phyloP scores from a whole-genome alignment of 2,113 vertebrate species.

The Poicephalus meyeri region DNA sequence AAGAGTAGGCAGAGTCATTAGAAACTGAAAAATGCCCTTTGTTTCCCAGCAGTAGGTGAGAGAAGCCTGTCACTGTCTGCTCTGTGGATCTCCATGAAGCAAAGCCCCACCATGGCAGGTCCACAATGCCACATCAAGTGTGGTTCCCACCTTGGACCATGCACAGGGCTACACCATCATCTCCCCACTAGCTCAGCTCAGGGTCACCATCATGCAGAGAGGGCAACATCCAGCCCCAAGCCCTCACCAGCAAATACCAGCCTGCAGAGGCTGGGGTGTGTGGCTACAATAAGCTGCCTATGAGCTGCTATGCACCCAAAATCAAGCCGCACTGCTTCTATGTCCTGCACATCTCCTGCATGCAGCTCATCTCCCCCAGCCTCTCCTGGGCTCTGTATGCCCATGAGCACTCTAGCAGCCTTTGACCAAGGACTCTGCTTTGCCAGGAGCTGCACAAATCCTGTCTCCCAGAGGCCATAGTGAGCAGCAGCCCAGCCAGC shows the following conservation, averaged over 20 bases:
- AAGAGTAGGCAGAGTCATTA: neutral
- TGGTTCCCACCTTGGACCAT: neutral
- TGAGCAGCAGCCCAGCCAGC: neutral
- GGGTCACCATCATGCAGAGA: neutral
- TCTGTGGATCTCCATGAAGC: neutral
- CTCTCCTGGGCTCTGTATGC: neutral
- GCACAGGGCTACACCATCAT: neutral
- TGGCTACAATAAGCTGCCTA: neutral
- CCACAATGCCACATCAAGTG: rapidly evolving
- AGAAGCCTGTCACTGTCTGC: neutral
- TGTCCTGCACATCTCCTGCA: neutral
- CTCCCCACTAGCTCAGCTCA: neutral
- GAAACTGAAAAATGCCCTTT: neutral
- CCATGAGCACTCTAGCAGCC: rapidly evolving
- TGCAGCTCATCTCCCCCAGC: rapidly evolving
- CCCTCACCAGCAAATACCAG: rapidly evolving
- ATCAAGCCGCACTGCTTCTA: neutral
- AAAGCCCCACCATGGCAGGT: rapidly evolving
- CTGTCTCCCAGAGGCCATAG: neutral
- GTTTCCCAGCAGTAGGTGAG: neutral
- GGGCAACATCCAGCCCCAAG: rapidly evolving
- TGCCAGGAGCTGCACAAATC: neutral
- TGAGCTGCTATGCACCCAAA: neutral
- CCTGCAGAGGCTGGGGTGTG: neutral
- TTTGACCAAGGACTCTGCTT: neutral